These are phyloP conservation scores for Zaprionus lachaisei DNA, from an alignment of 1,140 invertebrate species.

Conservation along the genomic window DNA sequence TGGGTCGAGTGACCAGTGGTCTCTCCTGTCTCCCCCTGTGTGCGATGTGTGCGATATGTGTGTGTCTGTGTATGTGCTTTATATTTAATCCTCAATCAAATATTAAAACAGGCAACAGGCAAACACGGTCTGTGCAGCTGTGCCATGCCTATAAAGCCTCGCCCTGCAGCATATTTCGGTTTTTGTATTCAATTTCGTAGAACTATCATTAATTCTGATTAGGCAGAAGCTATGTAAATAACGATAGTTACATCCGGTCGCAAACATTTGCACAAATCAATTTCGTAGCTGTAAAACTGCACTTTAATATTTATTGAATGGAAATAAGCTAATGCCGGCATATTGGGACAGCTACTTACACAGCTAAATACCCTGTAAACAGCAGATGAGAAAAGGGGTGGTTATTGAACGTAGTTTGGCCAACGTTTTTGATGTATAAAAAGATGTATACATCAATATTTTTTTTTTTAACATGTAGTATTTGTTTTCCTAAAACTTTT, in stretches of 20 bases:
- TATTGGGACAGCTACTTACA: not conserved
- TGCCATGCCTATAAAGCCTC: not conserved
- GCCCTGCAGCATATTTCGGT: not conserved
- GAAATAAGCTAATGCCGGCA: conserved; percentile 16
- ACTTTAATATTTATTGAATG: conserved; percentile 52
- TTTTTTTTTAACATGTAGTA: too few species aligned
- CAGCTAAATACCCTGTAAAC: not conserved
- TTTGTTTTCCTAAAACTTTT: too few species aligned
- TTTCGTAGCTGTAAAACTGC: conserved; percentile 15
- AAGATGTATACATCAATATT: too few species aligned
- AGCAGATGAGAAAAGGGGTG: too few species aligned
- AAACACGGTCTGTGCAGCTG: not conserved
- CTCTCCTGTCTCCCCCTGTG: not conserved
- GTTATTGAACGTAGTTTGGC: too few species aligned
- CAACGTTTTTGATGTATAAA: not conserved
- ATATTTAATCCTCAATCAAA: conserved; percentile 41
- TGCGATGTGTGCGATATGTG: conserved; percentile 8
- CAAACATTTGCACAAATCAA: conserved; percentile 18
- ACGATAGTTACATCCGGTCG: conserved; percentile 14
- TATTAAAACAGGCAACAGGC: conserved; percentile 25
- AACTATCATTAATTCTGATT: conserved; percentile 47
- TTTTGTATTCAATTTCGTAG: conserved; percentile 9
- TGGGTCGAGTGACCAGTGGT: not conserved
- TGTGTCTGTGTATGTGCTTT: conserved; percentile 12
- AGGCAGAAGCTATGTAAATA: conserved; percentile 28